Percentiles rank a stretch among this genome's conserved stretches.
Evolutionary conservation across 2,113 vertebrate species (phyloP).

Genomic region (Varanus komodoensis): DNA sequence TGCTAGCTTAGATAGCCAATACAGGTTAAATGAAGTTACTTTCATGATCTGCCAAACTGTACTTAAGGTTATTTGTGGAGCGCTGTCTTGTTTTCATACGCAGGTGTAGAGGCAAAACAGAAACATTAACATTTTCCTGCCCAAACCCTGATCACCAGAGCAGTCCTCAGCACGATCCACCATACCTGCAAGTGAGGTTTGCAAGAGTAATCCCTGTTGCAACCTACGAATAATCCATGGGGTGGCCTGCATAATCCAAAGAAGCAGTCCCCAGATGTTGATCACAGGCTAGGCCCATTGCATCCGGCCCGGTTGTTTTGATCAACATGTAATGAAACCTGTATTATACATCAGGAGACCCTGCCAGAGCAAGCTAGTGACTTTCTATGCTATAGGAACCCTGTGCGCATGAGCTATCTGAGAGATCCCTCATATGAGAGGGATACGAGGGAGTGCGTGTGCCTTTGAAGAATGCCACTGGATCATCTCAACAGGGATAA

Average conservation of each 20-base stretch:
- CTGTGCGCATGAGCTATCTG: too few species aligned
- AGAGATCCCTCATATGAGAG: too few species aligned
- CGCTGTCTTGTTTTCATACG: too few species aligned
- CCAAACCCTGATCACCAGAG: background rate
- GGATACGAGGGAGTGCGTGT: too few species aligned
- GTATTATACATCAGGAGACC: background rate
- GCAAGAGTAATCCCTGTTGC: background rate
- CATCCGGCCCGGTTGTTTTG: too few species aligned
- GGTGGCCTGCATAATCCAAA: too few species aligned
- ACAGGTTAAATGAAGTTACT: slow-evolving; percentile 14
- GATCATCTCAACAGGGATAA: background rate
- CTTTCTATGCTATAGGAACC: background rate
- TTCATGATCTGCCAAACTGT: background rate
- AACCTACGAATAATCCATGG: background rate
- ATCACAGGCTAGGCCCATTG: too few species aligned
- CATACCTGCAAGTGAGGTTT: background rate
- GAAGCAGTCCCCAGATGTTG: background rate
- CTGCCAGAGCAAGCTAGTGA: background rate
- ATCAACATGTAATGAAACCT: background rate
- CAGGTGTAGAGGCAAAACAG: background rate
- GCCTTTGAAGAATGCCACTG: background rate
- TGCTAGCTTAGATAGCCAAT: background rate
- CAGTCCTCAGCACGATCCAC: background rate
- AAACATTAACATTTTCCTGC: background rate
- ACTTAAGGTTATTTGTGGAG: slow-evolving; percentile 22